Conservation (phyloP, 1,140 invertebrate genomes). For the Sarcophaga peregrina region DNA sequence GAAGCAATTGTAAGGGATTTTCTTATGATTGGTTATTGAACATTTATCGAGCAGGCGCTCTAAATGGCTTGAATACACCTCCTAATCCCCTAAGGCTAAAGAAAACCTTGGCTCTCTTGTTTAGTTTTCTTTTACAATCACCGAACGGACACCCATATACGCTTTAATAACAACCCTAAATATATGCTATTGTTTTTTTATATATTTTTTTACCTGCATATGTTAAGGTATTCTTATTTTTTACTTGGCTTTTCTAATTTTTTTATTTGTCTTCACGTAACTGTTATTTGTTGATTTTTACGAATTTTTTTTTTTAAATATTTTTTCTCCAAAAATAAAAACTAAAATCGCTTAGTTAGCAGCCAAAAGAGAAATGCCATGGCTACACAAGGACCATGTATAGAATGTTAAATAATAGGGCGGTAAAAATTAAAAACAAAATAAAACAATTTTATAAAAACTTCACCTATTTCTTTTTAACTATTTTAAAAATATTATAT, state of each 20-base stretch:
- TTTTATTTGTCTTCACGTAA: slow-evolving; percentile 20
- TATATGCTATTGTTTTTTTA: neutral
- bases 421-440: too few species aligned
- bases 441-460: too few species aligned
- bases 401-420: too few species aligned
- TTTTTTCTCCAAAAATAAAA: neutral
- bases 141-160: too few species aligned
- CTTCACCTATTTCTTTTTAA: too few species aligned
- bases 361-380: neutral
- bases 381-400: neutral
- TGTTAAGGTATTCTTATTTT: neutral
- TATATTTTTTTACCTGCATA: neutral
- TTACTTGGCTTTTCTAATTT: neutral
- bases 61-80: neutral
- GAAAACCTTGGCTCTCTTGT: neutral
- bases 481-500: too few species aligned
- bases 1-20: neutral
- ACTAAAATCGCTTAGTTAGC: neutral
- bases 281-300: slow-evolving; percentile 30
- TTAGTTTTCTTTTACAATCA: neutral
- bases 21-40: slow-evolving; percentile 33
- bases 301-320: neutral
- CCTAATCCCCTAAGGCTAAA: neutral
- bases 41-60: slow-evolving; percentile 32
- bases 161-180: neutral